Percentiles rank a stretch among this genome's conserved stretches.
phyloP scores from a whole-genome alignment of 1,140 invertebrate genomes.

The Acromyrmex echinatior region DNA sequence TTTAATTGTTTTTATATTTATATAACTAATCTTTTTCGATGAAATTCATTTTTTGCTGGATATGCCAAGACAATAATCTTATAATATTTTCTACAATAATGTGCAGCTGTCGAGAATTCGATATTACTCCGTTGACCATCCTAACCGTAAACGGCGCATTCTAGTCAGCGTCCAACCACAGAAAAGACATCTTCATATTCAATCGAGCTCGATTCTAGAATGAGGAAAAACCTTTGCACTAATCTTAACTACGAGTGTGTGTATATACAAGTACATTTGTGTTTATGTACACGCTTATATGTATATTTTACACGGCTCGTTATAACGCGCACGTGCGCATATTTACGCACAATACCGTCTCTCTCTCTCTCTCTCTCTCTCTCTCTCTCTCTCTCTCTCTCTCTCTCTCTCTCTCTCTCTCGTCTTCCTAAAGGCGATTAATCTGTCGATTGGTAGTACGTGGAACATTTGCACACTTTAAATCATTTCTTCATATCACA shows the following conservation, averaged over 20 bases:
- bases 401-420: no score
- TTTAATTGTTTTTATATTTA: neutral
- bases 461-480: neutral
- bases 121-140: neutral
- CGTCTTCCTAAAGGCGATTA: constrained; percentile 54
- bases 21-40: neutral
- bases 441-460: constrained; percentile 7
- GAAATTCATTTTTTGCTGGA: neutral
- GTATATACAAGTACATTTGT: neutral
- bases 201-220: neutral
- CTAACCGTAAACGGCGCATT: constrained; percentile 3
- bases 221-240: neutral
- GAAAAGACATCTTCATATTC: constrained; percentile 32
- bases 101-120: neutral
- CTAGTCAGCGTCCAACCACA: constrained; percentile 9
- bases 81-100: neutral
- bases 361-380: no score
- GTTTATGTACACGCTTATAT: neutral
- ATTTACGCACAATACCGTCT: constrained; percentile 53
- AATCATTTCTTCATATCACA: neutral
- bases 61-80: neutral
- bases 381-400: no score
- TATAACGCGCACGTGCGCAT: constrained; percentile 64
- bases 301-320: constrained; percentile 42
- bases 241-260: constrained; percentile 5